A percentile compares a stretch with the other conserved stretches of the same genome.
These are phyloP conservation scores for Ceyx erithaca DNA, from an alignment of 2,797 vertebrate genomes.

Conservation along the genomic window DNA sequence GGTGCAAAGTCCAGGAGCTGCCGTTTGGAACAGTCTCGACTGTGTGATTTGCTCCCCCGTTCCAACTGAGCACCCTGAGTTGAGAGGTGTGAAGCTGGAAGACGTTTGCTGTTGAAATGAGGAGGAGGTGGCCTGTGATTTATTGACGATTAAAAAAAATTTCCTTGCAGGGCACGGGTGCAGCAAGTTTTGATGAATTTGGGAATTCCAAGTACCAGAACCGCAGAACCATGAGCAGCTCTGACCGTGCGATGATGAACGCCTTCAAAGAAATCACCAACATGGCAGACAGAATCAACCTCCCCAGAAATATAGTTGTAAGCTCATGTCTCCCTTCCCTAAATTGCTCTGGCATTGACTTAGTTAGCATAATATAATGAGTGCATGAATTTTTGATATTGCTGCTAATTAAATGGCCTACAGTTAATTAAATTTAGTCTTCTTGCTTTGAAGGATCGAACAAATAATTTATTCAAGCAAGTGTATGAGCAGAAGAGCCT, in stretches of 20 bases:
- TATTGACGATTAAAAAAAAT: not conserved
- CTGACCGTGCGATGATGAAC: conserved; percentile 97
- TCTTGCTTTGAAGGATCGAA: conserved; percentile 90
- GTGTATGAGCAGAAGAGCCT: conserved; percentile 99
- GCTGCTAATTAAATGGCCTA: conserved; percentile 77
- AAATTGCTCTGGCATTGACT: conserved; percentile 67
- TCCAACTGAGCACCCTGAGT: not conserved
- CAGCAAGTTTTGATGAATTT: conserved; percentile 98
- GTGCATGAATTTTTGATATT: conserved; percentile 77
- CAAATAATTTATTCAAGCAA: conserved; percentile 99
- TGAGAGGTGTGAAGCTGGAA: not conserved
- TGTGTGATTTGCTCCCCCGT: not conserved
- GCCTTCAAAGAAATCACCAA: conserved; percentile 98
- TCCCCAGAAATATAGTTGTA: conserved; percentile 97
- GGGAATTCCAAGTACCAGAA: conserved; percentile 99
- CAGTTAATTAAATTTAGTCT: conserved; percentile 78
- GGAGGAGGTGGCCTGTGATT: not conserved
- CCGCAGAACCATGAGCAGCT: conserved; percentile 97
- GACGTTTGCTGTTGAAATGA: not conserved
- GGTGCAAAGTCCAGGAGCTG: not conserved
- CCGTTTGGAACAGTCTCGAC: fast-evolving
- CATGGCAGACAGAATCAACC: conserved; percentile 99
- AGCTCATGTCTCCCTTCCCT: conserved; percentile 71
- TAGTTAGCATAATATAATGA: conserved; percentile 77
- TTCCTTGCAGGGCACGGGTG: conserved; percentile 90